Base-by-base conservation (phyloP, 2,888 invertebrate species). In the Pseudoips prasinana region DNA sequence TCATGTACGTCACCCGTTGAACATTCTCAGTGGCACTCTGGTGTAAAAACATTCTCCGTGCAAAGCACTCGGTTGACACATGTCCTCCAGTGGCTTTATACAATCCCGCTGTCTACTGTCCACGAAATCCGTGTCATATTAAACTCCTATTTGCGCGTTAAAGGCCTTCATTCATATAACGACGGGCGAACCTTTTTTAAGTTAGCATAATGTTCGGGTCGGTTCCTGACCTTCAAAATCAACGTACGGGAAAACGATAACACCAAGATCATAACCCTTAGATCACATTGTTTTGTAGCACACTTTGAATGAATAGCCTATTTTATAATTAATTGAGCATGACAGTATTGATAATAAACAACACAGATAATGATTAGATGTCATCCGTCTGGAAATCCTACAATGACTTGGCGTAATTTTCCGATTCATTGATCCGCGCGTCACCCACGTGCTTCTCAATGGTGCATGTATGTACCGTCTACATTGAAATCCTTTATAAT, bases 31-130 rank as follows among this genome's bases (percentile, higher is more conserved):
- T 46, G 40, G 46, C 44, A 36, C 38, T 20, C 31, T 26, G 27
- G 25, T 47, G 58, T 60, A 74, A 77, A 77, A 78, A 77, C 69
- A 46, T 56, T 59, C 59, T 54, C 54, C 39, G 39, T 37, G 40
- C 51, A 51, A 50, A 53, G 51, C 54, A 43, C 48, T 55, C 46
- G 45, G 46, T 50, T 77, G 80, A 73, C 79, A 79, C 70, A 72
- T 79, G 78, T 80, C 77, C 70, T 64, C 71, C 43, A 63, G 61
- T 65, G 73, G 78, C 73, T 75, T 79, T 70, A 58, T 50, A 53
- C 58, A 61, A 66, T 57, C 67, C 70, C 65, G 54, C 47, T 46
- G 60, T 55, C 65, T 59, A 52, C 50, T 33, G 34, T 11, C 41
- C 51, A 47, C 57, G 57, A 56, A 54, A 61, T 63, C 64, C 68